Evolutionary conservation across 1,140 invertebrate species (phyloP).

Genomic region (Drosophila bipectinata): DNA sequence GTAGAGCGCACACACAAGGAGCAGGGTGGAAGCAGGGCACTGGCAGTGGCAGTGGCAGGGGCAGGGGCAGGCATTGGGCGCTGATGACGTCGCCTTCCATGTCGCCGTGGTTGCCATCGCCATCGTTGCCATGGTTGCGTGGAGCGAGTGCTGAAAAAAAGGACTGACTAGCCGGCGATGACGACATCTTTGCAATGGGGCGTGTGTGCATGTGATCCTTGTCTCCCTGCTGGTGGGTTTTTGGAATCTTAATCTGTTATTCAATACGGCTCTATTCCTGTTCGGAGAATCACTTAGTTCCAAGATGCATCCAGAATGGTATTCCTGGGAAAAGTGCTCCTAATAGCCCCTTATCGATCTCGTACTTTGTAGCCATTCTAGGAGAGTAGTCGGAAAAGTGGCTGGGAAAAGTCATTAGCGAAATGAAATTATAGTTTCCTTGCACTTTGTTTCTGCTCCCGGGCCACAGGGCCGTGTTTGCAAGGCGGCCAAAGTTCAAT

Average conservation of each 20-base stretch:
- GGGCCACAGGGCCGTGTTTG: constrained; percentile 10
- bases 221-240: not conserved
- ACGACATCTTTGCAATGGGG: constrained; percentile 71
- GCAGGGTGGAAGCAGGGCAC: not conserved
- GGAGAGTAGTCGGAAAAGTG: not conserved
- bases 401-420: not conserved
- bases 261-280: too few species aligned
- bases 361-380: not conserved
- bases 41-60: not conserved
- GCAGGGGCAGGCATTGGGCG: constrained; percentile 1
- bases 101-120: constrained; percentile 34
- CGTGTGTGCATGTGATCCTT: constrained; percentile 40
- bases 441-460: not conserved
- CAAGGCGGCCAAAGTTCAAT: constrained; percentile 76
- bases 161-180: constrained; percentile 38
- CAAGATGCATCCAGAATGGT: too few species aligned
- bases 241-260: not conserved
- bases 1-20: not conserved
- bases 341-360: too few species aligned
- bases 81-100: constrained; percentile 54
- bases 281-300: too few species aligned
- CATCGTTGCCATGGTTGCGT: constrained; percentile 53
- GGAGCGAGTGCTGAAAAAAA: constrained; percentile 34
- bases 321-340: too few species aligned
- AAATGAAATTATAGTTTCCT: not conserved